Evolutionary conservation across 2,797 vertebrate genomes (phyloP).

Genomic region (Malacoctenus gilli): DNA sequence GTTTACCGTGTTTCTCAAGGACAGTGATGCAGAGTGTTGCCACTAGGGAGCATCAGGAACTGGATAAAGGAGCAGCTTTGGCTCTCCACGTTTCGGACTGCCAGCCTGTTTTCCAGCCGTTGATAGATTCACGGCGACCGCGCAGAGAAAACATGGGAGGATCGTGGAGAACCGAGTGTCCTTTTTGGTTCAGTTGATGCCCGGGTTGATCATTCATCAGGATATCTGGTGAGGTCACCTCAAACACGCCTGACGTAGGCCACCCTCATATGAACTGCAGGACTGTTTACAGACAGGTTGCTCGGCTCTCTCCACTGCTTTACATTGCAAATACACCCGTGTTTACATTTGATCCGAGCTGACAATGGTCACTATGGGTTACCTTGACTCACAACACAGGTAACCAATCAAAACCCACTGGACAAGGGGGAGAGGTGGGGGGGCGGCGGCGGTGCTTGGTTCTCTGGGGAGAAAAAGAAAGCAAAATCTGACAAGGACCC

Average conservation of each 20-base stretch:
- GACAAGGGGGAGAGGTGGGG: neutral
- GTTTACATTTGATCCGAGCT: constrained; percentile 75
- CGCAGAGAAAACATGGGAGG: no score
- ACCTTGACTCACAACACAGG: constrained; percentile 79
- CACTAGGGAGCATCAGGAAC: constrained; percentile 71
- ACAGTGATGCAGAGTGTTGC: constrained; percentile 38
- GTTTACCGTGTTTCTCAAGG: constrained; percentile 1
- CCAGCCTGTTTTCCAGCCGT: no score
- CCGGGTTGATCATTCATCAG: constrained; percentile 6
- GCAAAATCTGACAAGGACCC: constrained; percentile 55
- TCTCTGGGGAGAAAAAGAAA: constrained; percentile 60
- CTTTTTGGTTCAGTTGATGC: neutral
- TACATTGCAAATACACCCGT: constrained; percentile 80
- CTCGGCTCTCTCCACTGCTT: constrained; percentile 59
- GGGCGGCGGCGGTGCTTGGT: constrained; percentile 29
- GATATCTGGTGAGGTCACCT: constrained; percentile 22
- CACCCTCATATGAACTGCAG: constrained; percentile 24
- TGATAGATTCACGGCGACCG: no score
- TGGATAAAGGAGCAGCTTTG: constrained; percentile 22
- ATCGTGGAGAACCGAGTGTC: no score
- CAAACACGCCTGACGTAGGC: constrained; percentile 9
- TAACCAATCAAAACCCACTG: constrained; percentile 71
- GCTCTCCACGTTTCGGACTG: neutral
- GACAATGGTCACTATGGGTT: constrained; percentile 79
- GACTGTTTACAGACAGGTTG: constrained; percentile 53